phyloP scores from a whole-genome alignment of 2,113 vertebrate genomes.

The Cochlearius cochlearius region DNA sequence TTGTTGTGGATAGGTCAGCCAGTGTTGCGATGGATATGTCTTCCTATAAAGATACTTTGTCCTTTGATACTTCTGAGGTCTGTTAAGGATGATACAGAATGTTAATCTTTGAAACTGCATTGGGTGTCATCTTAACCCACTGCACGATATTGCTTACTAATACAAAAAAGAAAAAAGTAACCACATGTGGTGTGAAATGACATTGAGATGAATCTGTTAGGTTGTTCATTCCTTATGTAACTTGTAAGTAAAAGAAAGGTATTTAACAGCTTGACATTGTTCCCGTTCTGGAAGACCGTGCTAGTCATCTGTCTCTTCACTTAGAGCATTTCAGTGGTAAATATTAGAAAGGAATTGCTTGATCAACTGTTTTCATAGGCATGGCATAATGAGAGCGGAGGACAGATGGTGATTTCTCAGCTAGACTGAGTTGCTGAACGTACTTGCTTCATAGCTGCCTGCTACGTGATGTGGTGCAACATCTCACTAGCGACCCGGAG shows the following conservation, averaged over 20 bases:
- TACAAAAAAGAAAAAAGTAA: not conserved
- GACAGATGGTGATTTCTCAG: not conserved
- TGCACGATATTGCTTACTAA: not conserved
- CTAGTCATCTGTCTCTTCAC: not conserved
- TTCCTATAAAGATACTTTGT: not conserved
- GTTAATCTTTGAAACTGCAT: not conserved
- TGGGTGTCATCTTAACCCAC: not conserved
- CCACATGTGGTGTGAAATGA: not conserved
- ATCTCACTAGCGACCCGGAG: not conserved
- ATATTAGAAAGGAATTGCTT: not conserved
- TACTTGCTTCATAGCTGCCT: not conserved
- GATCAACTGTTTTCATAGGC: not conserved
- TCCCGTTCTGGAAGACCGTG: rapidly evolving
- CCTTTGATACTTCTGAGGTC: not conserved
- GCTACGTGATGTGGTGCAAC: not conserved
- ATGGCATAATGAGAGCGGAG: not conserved
- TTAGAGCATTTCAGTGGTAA: not conserved
- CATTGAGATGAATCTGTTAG: not conserved
- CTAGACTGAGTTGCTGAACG: not conserved
- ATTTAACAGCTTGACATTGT: not conserved
- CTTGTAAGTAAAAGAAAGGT: not conserved
- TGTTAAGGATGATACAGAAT: not conserved
- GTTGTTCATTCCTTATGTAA: not conserved
- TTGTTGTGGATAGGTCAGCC: not conserved
- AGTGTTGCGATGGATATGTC: not conserved